Evolutionary conservation across 1,140 invertebrate species (phyloP), one percentile per base, ranked within the genome.

Genomic region (Lanistes nyassanus): DNA sequence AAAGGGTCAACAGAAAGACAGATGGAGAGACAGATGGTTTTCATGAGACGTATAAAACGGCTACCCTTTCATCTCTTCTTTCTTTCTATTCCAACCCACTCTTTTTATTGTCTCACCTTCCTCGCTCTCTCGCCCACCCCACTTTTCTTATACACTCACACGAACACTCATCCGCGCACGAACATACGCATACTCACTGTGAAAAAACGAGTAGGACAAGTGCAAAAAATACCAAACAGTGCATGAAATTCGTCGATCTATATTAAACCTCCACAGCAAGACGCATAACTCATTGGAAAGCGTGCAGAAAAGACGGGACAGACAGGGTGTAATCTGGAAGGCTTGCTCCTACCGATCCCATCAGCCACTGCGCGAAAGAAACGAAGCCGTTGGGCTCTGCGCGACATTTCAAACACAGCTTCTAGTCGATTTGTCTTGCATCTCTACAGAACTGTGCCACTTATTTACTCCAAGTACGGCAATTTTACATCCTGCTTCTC

Each of bases 121-220:
- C 11, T 23, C 56, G n/a, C 56, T 60, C 56, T 23, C 56, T 60
- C 56, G 9, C 56, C 31, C 56, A 9, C 56, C 29, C 62, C 0
- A 11, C 31, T 13, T n/a, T 31, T 9, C 31, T 26, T 65, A 64
- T 36, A 64, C 23, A 31, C 60, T 34, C 60, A 31, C 60, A 34
- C 60, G 21, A 23, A 64, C 60, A 64, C 60, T 2, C 60, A 64
- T 29, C 26, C 21, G 31, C 60, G 31, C 60, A 64, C 60, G 31
- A 21, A 64, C 60, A 64, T 16, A 64, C 60, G 29, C 60, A 64
- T 29, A 64, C 60, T n/a, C n/a, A n/a, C n/a, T n/a, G n/a, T n/a
- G n/a, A n/a, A n/a, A n/a, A n/a, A n/a, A n/a, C n/a, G n/a, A n/a
- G n/a, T n/a, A n/a, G n/a, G n/a, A 64, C 2, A 64, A 1, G 29